Evolutionary conservation across 1,140 invertebrate genomes (phyloP).

Genomic region (Ectropis grisescens): DNA sequence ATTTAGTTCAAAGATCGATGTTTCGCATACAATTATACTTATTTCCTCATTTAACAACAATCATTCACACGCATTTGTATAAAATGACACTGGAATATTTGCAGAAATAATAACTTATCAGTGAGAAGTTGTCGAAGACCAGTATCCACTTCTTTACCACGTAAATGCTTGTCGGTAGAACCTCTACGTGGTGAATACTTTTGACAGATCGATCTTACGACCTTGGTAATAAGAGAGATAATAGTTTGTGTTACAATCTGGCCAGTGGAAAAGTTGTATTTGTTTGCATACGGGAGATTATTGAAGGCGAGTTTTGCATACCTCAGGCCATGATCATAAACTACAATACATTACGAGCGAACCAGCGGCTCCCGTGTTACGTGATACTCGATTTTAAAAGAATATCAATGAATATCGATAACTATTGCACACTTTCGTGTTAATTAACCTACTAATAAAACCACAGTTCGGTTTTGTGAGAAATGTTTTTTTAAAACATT

Average conservation of each 20-base stretch:
- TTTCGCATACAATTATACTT: no score
- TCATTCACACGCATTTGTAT: conserved; percentile 21
- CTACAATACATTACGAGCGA: conserved; percentile 55
- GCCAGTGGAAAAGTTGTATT: conserved; percentile 18
- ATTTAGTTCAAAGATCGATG: no score
- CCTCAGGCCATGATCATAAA: conserved; percentile 56
- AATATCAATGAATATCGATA: conserved; percentile 22
- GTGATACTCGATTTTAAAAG: conserved; percentile 26
- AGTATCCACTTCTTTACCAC: conserved; percentile 18
- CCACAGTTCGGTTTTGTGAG: no score
- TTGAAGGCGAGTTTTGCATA: conserved; percentile 55
- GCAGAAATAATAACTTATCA: conserved; percentile 34
- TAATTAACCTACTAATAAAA: conserved; percentile 12
- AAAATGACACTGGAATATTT: conserved; percentile 30
- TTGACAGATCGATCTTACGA: background rate
- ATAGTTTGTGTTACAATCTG: conserved; percentile 8
- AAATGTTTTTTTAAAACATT: no score
- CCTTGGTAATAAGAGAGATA: background rate
- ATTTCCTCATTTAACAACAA: conserved; percentile 8
- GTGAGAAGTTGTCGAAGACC: conserved; percentile 21
- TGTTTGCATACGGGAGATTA: conserved; percentile 39
- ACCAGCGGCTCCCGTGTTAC: conserved; percentile 50
- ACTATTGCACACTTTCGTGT: conserved; percentile 18
- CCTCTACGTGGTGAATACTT: background rate
- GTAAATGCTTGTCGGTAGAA: conserved; percentile 14